Evolutionary conservation across 2,797 vertebrate species (phyloP), one percentile per base, ranked within the genome.

Genomic region (Oreortyx pictus): DNA sequence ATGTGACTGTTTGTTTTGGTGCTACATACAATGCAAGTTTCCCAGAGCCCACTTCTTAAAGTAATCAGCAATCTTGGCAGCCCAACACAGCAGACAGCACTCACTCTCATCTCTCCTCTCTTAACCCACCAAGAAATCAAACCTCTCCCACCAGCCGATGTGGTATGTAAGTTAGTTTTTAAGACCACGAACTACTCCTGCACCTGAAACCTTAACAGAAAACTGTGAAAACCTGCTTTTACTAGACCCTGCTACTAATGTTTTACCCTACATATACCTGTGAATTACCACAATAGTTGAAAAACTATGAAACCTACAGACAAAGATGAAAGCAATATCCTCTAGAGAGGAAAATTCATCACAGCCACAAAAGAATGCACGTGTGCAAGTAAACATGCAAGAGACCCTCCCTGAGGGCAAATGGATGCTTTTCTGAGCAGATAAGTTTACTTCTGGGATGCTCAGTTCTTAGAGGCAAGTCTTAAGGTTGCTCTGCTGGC

Each of bases 311-410:
- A 68, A 41, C 7, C 24, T 37, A 8, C 14, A 39, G 46, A 8
- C 5, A 27, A 46, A 14, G 46, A 8, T 5, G 27, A 50, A 14
- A 47, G 52, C 41, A 12, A 12, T 0, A 2, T 35, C 39, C 39
- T 20, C 23, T 16, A 41, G 67, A 73, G 27, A 54, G 14, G 16
- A 31, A 29, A 4, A 17, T 24, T 62, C 31, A 7, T 2, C 57
- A 76, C n/a, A n/a, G 4, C 9, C 47, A 33, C 18, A 27, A 3
- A 1, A 64, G 9, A 0, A 7, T 4, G 23, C 18, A 4, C 1
- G 22, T 4, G 44, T 31, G 15, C 27, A 76, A 54, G n/a, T 23
- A 35, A 20, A 7, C 14, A 23, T 2, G 2, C 11, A 39, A 68
- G n/a, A 29, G 14, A 72, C 11, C 17, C n/a, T 56, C 59, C 20